Conservation (phyloP, 2,797 vertebrate species). For the Dryobates pubescens region DNA sequence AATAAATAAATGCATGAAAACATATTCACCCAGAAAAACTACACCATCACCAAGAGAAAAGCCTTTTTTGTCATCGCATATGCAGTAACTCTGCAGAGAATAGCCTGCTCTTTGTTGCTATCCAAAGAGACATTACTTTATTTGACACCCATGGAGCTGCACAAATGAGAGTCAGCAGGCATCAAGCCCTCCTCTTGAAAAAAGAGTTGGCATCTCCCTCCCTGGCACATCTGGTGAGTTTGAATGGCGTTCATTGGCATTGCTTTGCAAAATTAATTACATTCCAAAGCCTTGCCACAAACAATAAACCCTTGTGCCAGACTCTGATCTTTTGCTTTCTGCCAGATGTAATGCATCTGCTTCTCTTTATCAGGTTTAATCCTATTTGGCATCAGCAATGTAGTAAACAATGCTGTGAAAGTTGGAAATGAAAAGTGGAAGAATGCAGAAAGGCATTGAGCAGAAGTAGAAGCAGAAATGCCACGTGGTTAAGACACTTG, state of each 20-base stretch:
- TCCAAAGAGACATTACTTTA: slow-evolving; percentile 57
- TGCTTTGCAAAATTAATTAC: slow-evolving; percentile 72
- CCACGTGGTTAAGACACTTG: neutral
- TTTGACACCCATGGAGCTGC: slow-evolving; percentile 27
- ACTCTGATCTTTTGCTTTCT: slow-evolving; percentile 56
- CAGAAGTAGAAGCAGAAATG: neutral
- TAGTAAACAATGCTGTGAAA: slow-evolving; percentile 39
- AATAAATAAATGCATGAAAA: neutral
- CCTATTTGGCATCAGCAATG: slow-evolving; percentile 35
- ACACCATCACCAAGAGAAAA: neutral
- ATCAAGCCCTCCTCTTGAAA: slow-evolving; percentile 25
- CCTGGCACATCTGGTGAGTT: slow-evolving; percentile 63
- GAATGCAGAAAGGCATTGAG: neutral
- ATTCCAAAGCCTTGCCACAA: slow-evolving; percentile 65
- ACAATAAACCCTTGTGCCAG: slow-evolving; percentile 68
- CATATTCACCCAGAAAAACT: neutral
- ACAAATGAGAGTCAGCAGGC: slow-evolving; percentile 61
- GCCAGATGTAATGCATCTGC: slow-evolving; percentile 66
- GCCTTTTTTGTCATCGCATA: slow-evolving; percentile 14
- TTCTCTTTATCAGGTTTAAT: slow-evolving; percentile 70
- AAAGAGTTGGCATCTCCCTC: slow-evolving; percentile 50
- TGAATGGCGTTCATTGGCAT: slow-evolving; percentile 63
- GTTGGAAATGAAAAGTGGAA: slow-evolving; percentile 1
- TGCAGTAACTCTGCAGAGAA: slow-evolving; percentile 17
- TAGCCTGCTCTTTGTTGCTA: slow-evolving; percentile 17